Evolutionary conservation across 1,140 invertebrate genomes (phyloP).

Genomic region (Goniozus legneri): DNA sequence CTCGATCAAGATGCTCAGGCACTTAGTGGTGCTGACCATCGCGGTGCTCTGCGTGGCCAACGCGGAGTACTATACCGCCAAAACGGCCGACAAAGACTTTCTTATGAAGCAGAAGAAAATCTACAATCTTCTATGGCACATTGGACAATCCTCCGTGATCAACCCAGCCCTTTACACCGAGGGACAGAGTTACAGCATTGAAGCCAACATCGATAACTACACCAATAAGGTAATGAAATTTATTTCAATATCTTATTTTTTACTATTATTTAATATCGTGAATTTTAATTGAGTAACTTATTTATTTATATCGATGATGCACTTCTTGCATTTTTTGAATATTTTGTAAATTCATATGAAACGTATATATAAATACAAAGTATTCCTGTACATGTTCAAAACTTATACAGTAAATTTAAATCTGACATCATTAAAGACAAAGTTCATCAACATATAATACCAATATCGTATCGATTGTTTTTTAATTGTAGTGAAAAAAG

Average conservation of each 20-base stretch:
- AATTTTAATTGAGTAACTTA: too few relatives aligned
- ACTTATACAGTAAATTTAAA: too few relatives aligned
- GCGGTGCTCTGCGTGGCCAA: constrained; percentile 17
- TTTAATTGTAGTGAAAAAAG: too few relatives aligned
- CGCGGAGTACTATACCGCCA: constrained; percentile 23
- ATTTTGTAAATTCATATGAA: neutral
- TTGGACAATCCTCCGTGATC: constrained; percentile 56
- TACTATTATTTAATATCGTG: too few relatives aligned
- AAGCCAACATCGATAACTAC: constrained; percentile 55
- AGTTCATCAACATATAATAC: too few relatives aligned
- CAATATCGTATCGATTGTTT: too few relatives aligned
- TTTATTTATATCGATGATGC: too few relatives aligned
- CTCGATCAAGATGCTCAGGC: constrained; percentile 26
- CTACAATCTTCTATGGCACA: constrained; percentile 61
- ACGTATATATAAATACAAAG: too few relatives aligned
- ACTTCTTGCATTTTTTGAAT: neutral
- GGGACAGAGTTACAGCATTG: constrained; percentile 56
- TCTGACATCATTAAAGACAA: too few relatives aligned
- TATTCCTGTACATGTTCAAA: too few relatives aligned
- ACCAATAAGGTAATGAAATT: constrained; percentile 37
- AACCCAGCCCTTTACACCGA: constrained; percentile 50
- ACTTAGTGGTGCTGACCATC: constrained; percentile 26
- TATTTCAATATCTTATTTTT: too few relatives aligned
- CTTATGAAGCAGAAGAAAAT: constrained; percentile 60
- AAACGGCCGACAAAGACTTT: constrained; percentile 50